A percentile compares a stretch with the other conserved stretches of the same genome.
These are phyloP conservation scores for Steinernema hermaphroditum DNA, from an alignment of 2,888 invertebrate genomes.

Conservation along the genomic window DNA sequence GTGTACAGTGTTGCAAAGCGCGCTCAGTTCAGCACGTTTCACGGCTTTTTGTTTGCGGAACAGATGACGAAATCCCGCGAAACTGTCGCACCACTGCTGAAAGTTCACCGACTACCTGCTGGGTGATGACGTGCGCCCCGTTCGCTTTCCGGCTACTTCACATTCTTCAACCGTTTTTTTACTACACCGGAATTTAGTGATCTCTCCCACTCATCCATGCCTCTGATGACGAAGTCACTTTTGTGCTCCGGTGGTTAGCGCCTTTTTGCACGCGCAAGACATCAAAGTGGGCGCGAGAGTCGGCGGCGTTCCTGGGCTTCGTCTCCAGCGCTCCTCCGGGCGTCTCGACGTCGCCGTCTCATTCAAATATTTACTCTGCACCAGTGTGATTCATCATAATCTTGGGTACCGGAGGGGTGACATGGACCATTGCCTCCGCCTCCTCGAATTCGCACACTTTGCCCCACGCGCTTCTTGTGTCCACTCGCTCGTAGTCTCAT, in stretches of 20 bases:
- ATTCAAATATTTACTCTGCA: constrained; percentile 4
- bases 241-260: not conserved
- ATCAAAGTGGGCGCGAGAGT: not conserved
- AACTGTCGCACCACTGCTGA: not conserved
- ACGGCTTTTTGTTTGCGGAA: not conserved
- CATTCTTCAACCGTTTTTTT: not conserved
- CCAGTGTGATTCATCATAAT: constrained; percentile 13
- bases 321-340: not conserved
- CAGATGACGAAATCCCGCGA: constrained; percentile 16
- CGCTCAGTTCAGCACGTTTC: constrained; percentile 1
- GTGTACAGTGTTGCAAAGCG: not conserved
- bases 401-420: not conserved
- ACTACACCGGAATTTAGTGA: not conserved
- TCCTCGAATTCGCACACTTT: constrained; percentile 14
- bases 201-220: not conserved
- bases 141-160: not conserved
- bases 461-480: not conserved
- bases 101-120: not conserved
- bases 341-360: not conserved
- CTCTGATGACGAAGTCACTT: not conserved
- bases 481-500: not conserved
- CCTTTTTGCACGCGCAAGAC: not conserved
- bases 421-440: constrained; percentile 12
- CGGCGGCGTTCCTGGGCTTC: not conserved
- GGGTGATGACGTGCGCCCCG: not conserved